Evolutionary conservation across 1,140 invertebrate species (phyloP), one percentile per base, ranked within the genome.

Genomic region (Brachionus calyciflorus): DNA sequence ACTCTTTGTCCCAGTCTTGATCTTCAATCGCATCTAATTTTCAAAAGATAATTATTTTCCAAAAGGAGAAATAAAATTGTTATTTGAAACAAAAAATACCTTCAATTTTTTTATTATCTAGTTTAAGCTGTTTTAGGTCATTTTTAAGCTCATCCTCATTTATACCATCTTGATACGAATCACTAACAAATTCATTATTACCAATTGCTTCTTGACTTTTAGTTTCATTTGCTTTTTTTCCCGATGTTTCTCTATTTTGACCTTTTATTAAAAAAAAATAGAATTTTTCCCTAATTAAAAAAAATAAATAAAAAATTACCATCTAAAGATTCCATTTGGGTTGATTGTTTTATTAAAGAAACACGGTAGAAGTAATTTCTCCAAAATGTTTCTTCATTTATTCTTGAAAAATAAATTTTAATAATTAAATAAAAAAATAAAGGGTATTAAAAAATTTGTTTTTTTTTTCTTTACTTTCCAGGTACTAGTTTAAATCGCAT

Each of bases 361-460:
- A 99, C 92, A 82, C 96, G 92, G 87, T 99, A 99, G 87, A 98
- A 98, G 85, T 99, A 99, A 87, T 99, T 99, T 81, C 93, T 89
- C 96, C 96, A 99, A 87, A 99, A 99, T 82, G 91, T 92, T 86
- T 98, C 94, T 87, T 99, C 96, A 81, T 90, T 94, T 81, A 98
- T 93, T 82, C 94, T 97, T n/a, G n/a, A n/a, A n/a, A n/a, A n/a
- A n/a, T n/a, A n/a, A n/a, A n/a, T n/a, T n/a, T n/a, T n/a, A n/a
- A n/a, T n/a, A n/a, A n/a, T n/a, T n/a, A n/a, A n/a, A n/a, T n/a
- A n/a, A n/a, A n/a, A n/a, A n/a, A n/a, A n/a, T n/a, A n/a, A n/a
- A n/a, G n/a, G n/a, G n/a, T n/a, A n/a, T n/a, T n/a, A 99, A 87
- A 99, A 99, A 82, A 91, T 92, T 86, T 98, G 94, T 87, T 99